Conservation (phyloP, 2,113 vertebrate genomes). For the Neomonachus schauinslandi region DNA sequence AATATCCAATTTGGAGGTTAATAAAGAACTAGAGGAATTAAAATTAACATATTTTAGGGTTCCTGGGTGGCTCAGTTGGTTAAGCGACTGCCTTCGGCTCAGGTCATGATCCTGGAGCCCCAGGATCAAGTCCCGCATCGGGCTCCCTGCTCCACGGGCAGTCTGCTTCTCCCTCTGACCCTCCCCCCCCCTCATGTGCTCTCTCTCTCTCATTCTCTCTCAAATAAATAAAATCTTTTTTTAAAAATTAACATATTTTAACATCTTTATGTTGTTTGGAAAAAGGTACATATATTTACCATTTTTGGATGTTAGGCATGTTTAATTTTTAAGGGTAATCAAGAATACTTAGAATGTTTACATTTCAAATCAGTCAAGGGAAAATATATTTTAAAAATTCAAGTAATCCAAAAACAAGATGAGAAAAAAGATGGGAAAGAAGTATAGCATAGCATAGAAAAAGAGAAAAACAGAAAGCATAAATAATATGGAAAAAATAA, state of each 20-base stretch:
- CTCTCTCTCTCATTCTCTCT: too few species aligned
- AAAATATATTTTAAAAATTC: not conserved
- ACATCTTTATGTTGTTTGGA: not conserved
- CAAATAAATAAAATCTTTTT: too few species aligned
- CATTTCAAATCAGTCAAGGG: not conserved
- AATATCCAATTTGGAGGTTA: not conserved
- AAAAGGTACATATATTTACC: not conserved
- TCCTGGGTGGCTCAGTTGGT: too few species aligned
- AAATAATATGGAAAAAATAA: not conserved
- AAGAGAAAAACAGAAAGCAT: not conserved
- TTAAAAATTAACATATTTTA: not conserved
- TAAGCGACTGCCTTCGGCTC: too few species aligned
- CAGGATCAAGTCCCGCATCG: too few species aligned
- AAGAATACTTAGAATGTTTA: slow-evolving; percentile 16
- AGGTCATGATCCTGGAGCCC: too few species aligned
- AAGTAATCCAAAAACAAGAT: not conserved
- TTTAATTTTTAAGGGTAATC: not conserved
- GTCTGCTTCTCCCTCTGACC: too few species aligned
- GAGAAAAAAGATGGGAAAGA: not conserved
- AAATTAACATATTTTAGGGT: not conserved
- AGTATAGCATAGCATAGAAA: not conserved
- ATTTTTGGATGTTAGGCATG: not conserved
- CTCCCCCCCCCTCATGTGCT: too few species aligned
- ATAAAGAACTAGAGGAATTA: not conserved
- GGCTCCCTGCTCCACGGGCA: too few species aligned